These are phyloP conservation scores for Aelia acuminata DNA, from an alignment of 2,888 invertebrate species.

Conservation along the genomic window DNA sequence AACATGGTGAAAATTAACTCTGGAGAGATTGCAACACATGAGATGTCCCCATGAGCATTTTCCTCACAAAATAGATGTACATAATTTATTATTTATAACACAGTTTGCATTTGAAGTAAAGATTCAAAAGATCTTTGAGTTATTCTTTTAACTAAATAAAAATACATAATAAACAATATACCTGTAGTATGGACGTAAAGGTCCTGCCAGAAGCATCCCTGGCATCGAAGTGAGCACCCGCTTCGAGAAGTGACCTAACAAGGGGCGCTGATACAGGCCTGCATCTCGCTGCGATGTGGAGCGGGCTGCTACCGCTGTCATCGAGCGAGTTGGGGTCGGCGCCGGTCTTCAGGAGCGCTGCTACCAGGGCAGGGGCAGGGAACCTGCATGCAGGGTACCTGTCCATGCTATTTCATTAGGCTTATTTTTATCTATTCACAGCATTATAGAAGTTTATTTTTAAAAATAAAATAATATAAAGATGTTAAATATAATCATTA, in stretches of 20 bases:
- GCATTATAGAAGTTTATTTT: not conserved
- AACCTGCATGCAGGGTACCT: constrained; percentile 69
- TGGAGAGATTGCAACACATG: too few species aligned
- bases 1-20: too few species aligned
- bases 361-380: constrained; percentile 79
- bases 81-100: too few species aligned
- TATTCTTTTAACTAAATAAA: too few species aligned
- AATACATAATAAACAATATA: not conserved
- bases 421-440: constrained; percentile 15
- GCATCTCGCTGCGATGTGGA: constrained; percentile 84
- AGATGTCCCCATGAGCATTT: too few species aligned
- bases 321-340: constrained; percentile 86
- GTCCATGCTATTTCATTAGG: constrained; percentile 23
- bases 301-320: constrained; percentile 87
- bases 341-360: constrained; percentile 84
- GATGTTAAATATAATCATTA: too few species aligned
- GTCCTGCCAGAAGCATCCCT: constrained; percentile 84
- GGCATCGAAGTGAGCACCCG: constrained; percentile 89
- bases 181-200: constrained; percentile 72
- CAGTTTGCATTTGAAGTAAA: too few species aligned
- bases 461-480: constrained; percentile 7
- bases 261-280: constrained; percentile 79
- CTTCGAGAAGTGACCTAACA: constrained; percentile 79
- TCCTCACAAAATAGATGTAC: too few species aligned
- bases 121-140: too few species aligned